These are phyloP conservation scores for Merluccius polli DNA, from an alignment of 2,797 vertebrate genomes.

Conservation along the genomic window DNA sequence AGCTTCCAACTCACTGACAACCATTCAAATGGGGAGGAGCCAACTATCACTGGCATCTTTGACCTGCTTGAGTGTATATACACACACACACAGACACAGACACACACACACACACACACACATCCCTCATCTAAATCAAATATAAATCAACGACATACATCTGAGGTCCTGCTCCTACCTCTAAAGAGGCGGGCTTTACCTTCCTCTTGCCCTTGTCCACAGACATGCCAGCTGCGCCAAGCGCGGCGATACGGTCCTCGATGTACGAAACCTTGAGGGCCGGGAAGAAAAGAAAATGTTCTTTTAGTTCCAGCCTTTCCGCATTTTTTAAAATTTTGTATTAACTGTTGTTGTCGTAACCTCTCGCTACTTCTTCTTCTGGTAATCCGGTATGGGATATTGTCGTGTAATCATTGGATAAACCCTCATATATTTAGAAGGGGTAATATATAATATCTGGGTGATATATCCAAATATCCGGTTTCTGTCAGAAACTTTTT, in stretches of 20 bases:
- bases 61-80: neutral
- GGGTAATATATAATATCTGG: too few species aligned
- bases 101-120: too few species aligned
- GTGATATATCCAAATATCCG: neutral
- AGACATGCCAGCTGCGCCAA: conserved; percentile 78
- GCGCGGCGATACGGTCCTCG: conserved; percentile 83
- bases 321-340: too few species aligned
- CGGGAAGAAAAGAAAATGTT: conserved; percentile 30
- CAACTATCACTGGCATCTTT: neutral
- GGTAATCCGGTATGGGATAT: neutral
- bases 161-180: too few species aligned
- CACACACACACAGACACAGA: too few species aligned
- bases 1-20: neutral
- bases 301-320: neutral
- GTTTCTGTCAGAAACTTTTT: too few species aligned
- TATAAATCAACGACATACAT: too few species aligned
- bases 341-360: neutral
- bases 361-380: neutral
- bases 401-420: neutral
- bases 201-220: conserved; percentile 49
- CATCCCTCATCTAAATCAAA: too few species aligned
- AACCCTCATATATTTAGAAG: neutral
- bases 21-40: neutral
- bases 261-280: conserved; percentile 81
- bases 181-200: conserved; percentile 37